Evolutionary conservation across 2,797 vertebrate species (phyloP).

Genomic region (Crocodylus rhombifer): DNA sequence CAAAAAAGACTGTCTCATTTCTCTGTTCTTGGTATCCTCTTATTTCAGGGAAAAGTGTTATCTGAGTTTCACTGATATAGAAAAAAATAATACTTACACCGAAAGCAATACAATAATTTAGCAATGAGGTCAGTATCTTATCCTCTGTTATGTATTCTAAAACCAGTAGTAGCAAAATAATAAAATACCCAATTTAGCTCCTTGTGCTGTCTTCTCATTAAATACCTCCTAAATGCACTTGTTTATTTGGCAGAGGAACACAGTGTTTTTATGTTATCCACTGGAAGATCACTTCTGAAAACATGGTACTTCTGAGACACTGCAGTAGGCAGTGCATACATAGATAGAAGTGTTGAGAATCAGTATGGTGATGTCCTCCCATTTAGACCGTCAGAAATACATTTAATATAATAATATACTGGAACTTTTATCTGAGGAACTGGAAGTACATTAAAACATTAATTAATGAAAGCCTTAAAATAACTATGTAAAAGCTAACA

Average conservation of each 20-base stretch:
- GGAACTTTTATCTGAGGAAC: neutral
- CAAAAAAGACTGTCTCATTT: neutral
- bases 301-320: neutral
- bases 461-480: neutral
- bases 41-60: neutral
- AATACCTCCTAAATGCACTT: neutral
- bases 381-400: neutral
- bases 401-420: neutral
- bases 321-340: neutral
- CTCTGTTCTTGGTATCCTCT: neutral
- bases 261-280: neutral
- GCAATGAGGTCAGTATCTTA: neutral
- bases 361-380: neutral
- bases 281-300: neutral
- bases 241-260: neutral
- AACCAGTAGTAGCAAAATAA: neutral
- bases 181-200: neutral
- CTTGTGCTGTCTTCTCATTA: neutral
- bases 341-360: neutral
- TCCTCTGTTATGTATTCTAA: neutral
- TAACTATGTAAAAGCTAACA: neutral
- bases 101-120: neutral
- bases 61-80: fast-evolving
- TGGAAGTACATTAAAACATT: neutral
- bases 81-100: neutral